Conservation (phyloP, 2,797 vertebrate genomes). For the Staurois parvus region DNA sequence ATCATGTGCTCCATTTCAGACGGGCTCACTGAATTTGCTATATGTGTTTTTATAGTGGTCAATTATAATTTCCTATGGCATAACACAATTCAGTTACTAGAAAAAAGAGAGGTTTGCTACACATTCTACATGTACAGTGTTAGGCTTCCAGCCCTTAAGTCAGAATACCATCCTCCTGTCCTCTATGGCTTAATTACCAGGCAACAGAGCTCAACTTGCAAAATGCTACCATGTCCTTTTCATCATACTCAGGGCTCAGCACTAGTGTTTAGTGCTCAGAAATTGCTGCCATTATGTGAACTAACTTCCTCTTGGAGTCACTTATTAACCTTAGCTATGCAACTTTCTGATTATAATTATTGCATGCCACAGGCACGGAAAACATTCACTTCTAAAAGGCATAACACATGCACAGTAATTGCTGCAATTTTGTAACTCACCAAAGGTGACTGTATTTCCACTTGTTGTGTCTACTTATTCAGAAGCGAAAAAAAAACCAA, state of each 20-base stretch:
- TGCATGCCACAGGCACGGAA: constrained; percentile 89
- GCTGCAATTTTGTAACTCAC: constrained; percentile 43
- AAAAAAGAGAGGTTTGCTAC: constrained; percentile 66
- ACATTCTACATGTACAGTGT: constrained; percentile 80
- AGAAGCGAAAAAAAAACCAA: too few relatives aligned
- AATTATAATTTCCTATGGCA: constrained; percentile 63
- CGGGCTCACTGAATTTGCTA: constrained; percentile 21
- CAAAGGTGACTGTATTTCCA: constrained; percentile 14
- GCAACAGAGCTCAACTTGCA: constrained; percentile 87
- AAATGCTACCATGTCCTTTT: constrained; percentile 91
- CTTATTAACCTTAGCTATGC: constrained; percentile 93
- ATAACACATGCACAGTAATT: constrained; percentile 49
- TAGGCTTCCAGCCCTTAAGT: constrained; percentile 70
- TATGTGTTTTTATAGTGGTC: constrained; percentile 40
- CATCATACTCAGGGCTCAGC: constrained; percentile 87
- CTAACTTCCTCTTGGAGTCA: constrained; percentile 94
- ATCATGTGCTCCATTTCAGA: constrained; percentile 34
- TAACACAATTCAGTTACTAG: constrained; percentile 68
- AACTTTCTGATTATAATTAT: constrained; percentile 90
- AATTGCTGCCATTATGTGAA: constrained; percentile 97
- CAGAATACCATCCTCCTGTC: constrained; percentile 66
- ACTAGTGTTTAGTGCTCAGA: constrained; percentile 92
- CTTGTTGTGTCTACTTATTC: not conserved
- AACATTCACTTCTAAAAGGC: constrained; percentile 68
- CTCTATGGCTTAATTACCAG: constrained; percentile 82